Evolutionary conservation across 2,888 invertebrate genomes (phyloP), one percentile per base, ranked within the genome.

Genomic region (Drosophila pseudotakahashii): DNA sequence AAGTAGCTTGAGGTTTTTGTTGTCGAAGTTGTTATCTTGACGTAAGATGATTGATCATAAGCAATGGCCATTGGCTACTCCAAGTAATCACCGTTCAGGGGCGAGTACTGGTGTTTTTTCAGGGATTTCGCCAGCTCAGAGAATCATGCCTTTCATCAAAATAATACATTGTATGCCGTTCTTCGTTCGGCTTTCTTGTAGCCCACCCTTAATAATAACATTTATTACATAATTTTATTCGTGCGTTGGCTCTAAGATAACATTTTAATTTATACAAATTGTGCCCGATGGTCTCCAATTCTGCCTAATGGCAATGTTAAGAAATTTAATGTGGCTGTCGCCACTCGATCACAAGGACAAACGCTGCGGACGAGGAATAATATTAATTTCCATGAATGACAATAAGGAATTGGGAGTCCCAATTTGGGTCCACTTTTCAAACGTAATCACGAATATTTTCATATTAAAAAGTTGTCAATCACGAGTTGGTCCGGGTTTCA

Each of bases 31-130:
- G 77, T 83, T 85, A 81, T 86, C 85, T 87, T 44, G 70, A 69
- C 62, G 72, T 74, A 74, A 77, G 70, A 82, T 84, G 84, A 88
- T 84, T 84, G 88, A 84, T 84, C 88, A 82, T 88, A 76, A 75
- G 80, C 79, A 19, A 19, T 19, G 19, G 19, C 19, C 73, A 59
- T 69, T 51, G 7, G 61, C 61, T 61, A 68, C 48, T 39, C 36
- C 52, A 51, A 58, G 72, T 66, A 73, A 81, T 74, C 80, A 70
- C 45, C 42, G 50, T 69, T 79, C 69, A 80, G 26, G 30, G 36
- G 39, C 32, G 30, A 19, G 26, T 32, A 54, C 42, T 54, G 45
- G 47, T 14, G 61, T 45, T 32, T 9, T 37, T 32, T 47, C n/a
- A 26, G 41, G 59, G 32, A 53, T 57, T 62, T 62, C 61, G 66